These are phyloP conservation scores for Luffia ferchaultella DNA, from an alignment of 2,888 invertebrate species.

Conservation along the genomic window DNA sequence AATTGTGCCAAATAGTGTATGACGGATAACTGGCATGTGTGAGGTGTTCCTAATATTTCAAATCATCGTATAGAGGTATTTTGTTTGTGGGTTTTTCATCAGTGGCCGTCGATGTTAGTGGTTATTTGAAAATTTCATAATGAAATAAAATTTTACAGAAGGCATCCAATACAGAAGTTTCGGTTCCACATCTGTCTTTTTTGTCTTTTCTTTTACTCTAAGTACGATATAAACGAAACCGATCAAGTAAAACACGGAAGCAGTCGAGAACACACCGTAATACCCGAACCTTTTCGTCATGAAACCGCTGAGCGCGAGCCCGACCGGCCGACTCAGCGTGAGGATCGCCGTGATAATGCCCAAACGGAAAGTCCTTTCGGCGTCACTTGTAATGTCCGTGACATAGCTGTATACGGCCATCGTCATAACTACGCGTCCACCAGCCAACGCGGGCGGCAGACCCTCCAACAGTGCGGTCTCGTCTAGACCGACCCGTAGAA, in stretches of 20 bases:
- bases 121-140: too few species aligned
- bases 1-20: too few species aligned
- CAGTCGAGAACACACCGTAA: constrained; percentile 51
- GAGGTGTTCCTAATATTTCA: too few species aligned
- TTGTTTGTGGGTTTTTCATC: too few species aligned
- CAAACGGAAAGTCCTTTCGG: constrained; percentile 69
- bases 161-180: too few species aligned
- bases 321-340: constrained; percentile 59
- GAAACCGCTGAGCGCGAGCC: constrained; percentile 61
- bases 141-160: too few species aligned
- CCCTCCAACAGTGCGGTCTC: constrained; percentile 64
- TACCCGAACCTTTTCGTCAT: constrained; percentile 56
- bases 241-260: constrained; percentile 47
- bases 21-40: too few species aligned
- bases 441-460: constrained; percentile 67
- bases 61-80: too few species aligned
- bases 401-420: constrained; percentile 71
- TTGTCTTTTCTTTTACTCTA: constrained; percentile 41
- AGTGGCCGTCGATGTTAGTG: too few species aligned
- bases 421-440: constrained; percentile 67
- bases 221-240: constrained; percentile 53
- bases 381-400: constrained; percentile 65
- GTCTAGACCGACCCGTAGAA: constrained; percentile 60
- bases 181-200: constrained; percentile 33
- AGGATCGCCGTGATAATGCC: constrained; percentile 66